Evolutionary conservation across 2,113 vertebrate species (phyloP).

Genomic region (Dipodomys spectabilis): DNA sequence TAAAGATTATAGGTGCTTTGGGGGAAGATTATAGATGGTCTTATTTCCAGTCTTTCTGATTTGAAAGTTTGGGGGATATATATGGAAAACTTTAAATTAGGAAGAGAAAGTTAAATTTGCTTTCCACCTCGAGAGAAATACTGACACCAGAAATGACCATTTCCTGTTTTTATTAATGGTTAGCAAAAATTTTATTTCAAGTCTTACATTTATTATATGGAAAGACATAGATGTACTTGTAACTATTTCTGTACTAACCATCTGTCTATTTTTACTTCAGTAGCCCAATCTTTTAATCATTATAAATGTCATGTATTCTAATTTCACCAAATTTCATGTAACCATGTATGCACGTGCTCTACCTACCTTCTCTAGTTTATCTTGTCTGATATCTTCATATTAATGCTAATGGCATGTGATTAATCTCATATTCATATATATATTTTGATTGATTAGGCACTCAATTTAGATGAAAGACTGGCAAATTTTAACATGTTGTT

Average conservation of each 20-base stretch:
- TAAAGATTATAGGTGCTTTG: not conserved
- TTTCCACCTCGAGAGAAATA: not conserved
- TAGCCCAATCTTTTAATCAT: slow-evolving; percentile 27
- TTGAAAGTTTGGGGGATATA: not conserved
- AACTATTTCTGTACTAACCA: slow-evolving; percentile 35
- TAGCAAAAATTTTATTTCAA: slow-evolving; percentile 1
- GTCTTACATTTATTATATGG: slow-evolving; percentile 37
- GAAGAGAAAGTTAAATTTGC: not conserved
- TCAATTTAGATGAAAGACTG: not conserved
- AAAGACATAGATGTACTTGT: slow-evolving; percentile 18
- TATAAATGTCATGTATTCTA: slow-evolving; percentile 36
- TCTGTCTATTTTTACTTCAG: slow-evolving; percentile 57
- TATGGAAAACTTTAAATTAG: slow-evolving; percentile 3
- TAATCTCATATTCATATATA: not conserved
- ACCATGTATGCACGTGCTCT: not conserved
- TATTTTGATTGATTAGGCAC: not conserved
- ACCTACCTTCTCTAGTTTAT: not conserved
- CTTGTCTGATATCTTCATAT: not conserved
- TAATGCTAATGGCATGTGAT: not conserved
- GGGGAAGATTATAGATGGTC: not conserved
- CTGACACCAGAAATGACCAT: not conserved
- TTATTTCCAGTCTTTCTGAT: not conserved
- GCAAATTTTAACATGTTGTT: not conserved
- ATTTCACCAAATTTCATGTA: not conserved
- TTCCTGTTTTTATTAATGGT: slow-evolving; percentile 42